Conservation (phyloP, 2,113 vertebrate species). For the Barnardius zonarius region DNA sequence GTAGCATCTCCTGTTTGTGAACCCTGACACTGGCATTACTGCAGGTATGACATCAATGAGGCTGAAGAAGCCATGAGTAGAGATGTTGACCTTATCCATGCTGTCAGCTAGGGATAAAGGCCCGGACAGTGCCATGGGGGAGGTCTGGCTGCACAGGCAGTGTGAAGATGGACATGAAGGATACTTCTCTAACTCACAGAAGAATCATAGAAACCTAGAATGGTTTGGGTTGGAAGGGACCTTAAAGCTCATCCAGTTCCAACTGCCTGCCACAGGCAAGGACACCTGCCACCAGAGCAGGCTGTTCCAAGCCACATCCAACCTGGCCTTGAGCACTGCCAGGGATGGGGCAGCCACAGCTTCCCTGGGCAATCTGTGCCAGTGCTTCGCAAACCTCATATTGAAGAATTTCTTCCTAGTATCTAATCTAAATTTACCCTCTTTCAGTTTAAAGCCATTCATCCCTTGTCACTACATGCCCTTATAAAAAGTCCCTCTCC, state of each 20-base stretch:
- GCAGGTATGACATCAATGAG: neutral
- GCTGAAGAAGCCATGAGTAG: neutral
- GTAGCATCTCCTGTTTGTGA: neutral
- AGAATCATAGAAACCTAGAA: neutral
- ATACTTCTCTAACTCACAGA: neutral
- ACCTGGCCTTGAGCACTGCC: neutral
- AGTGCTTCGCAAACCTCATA: neutral
- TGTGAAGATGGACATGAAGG: neutral
- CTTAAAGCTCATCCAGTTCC: neutral
- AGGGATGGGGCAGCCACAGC: neutral
- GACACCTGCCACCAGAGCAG: neutral
- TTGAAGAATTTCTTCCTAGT: neutral
- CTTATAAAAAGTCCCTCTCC: neutral
- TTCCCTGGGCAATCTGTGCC: neutral
- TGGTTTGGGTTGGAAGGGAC: neutral
- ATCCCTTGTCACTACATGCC: neutral
- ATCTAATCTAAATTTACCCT: neutral
- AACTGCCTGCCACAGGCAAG: neutral
- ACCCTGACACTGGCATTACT: neutral
- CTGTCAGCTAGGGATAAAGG: neutral
- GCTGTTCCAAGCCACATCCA: neutral
- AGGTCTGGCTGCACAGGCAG: neutral
- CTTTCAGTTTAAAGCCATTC: neutral
- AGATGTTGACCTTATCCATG: neutral
- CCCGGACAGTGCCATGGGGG: neutral